Percentiles rank a stretch among this genome's conserved stretches.
phyloP scores from a whole-genome alignment of 2,113 vertebrate genomes.

The Scolopax mira region DNA sequence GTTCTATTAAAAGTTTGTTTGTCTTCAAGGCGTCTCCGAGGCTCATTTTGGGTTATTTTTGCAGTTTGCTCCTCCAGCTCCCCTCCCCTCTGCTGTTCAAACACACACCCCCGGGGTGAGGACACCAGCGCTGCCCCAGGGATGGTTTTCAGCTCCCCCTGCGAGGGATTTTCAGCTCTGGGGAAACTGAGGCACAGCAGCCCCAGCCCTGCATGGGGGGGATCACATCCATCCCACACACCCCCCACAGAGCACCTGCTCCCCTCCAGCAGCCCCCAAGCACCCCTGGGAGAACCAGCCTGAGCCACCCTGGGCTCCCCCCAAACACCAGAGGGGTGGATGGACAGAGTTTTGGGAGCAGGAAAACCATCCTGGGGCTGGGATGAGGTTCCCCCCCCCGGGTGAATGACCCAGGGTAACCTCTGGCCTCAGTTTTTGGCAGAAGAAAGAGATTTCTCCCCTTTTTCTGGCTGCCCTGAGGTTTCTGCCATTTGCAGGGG shows the following conservation, averaged over 20 bases:
- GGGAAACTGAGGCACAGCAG: neutral
- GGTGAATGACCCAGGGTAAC: accelerated
- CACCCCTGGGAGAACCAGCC: accelerated
- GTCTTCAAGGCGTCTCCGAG: neutral
- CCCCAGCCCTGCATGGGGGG: neutral
- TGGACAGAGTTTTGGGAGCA: accelerated
- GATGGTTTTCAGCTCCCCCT: accelerated
- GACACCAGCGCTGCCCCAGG: neutral
- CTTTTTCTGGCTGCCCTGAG: accelerated
- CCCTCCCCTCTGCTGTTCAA: too few relatives aligned
- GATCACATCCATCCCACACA: accelerated
- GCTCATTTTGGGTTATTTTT: neutral
- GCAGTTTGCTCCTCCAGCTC: neutral
- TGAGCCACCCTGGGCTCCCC: accelerated
- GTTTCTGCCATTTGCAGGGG: neutral
- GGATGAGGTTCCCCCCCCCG: too few relatives aligned
- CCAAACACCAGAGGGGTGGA: neutral
- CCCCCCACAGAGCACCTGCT: accelerated
- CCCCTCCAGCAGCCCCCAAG: neutral
- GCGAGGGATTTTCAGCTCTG: neutral
- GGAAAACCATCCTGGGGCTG: accelerated
- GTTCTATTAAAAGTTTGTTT: neutral
- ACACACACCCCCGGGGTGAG: accelerated
- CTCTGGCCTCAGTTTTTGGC: accelerated
- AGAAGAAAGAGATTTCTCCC: neutral